Evolutionary conservation across 2,797 vertebrate species (phyloP).

Genomic region (Ambastaia sidthimunki): DNA sequence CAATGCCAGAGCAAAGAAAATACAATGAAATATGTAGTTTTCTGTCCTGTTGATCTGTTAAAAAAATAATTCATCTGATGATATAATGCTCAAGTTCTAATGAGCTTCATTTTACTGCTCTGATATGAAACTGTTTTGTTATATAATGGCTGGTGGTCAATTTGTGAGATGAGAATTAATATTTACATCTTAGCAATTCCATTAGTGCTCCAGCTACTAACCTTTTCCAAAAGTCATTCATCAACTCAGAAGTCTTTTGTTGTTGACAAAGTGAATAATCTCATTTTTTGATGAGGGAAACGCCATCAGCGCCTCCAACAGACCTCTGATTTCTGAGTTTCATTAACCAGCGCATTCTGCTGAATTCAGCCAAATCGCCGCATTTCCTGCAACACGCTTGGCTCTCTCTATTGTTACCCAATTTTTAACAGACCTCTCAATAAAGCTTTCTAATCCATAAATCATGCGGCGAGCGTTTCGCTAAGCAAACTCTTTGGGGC

Average conservation of each 20-base stretch:
- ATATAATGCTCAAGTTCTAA: conserved; percentile 10
- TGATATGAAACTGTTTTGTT: background rate
- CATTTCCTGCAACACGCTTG: background rate
- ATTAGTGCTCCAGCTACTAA: conserved; percentile 8
- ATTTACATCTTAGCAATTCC: conserved; percentile 12
- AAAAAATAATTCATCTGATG: conserved; percentile 29
- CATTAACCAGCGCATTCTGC: background rate
- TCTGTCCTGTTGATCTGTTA: background rate
- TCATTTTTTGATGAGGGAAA: conserved; percentile 15
- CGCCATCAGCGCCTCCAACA: background rate
- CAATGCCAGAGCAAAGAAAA: background rate
- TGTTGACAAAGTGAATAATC: conserved; percentile 19
- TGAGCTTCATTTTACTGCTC: conserved; percentile 15
- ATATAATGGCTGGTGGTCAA: conserved; percentile 45
- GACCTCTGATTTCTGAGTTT: conserved; percentile 18
- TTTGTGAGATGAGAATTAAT: conserved; percentile 37
- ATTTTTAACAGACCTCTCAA: conserved; percentile 59
- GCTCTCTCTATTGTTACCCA: conserved; percentile 28
- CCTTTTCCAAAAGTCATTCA: conserved; percentile 2
- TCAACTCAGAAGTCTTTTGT: conserved; percentile 11
- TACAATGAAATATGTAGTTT: background rate
- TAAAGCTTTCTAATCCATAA: conserved; percentile 67
- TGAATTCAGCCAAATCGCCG: conserved; percentile 2
- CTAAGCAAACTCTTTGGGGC: conserved; percentile 69
- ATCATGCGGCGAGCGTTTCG: conserved; percentile 67